Percentiles rank a stretch among this genome's conserved stretches.
phyloP scores from a whole-genome alignment of 92 coral and sea anemone species.

The Virgularia gustaviana region DNA sequence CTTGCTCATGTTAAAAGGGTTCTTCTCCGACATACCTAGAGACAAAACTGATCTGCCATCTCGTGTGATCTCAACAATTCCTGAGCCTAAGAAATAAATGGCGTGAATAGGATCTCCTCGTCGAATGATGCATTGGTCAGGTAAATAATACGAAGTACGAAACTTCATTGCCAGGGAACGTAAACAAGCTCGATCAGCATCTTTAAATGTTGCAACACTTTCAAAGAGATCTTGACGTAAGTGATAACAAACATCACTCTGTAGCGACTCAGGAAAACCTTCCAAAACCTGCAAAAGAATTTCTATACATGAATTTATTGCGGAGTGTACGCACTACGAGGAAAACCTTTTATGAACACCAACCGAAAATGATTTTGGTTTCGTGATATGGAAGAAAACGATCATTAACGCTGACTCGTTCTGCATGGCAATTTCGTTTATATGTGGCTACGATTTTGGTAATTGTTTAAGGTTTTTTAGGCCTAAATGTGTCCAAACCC shows the following conservation, averaged over 20 bases:
- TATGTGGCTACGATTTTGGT: no score
- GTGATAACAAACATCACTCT: constrained; percentile 86
- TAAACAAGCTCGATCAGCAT: constrained; percentile 78
- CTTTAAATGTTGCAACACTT: constrained; percentile 71
- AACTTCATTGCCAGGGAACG: constrained; percentile 87
- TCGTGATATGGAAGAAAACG: no score
- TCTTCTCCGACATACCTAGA: constrained; percentile 81
- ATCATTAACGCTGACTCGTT: no score
- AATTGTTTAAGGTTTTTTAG: no score
- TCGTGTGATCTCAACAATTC: constrained; percentile 75
- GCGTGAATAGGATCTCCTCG: constrained; percentile 91
- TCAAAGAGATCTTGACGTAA: constrained; percentile 72
- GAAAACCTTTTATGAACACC: no score
- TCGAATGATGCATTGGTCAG: constrained; percentile 84
- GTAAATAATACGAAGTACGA: constrained; percentile 72
- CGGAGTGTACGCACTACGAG: no score
- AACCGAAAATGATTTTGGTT: no score
- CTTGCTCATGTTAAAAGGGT: no score
- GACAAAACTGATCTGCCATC: constrained; percentile 62
- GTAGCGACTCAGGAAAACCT: constrained; percentile 85
- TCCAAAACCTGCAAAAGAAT: constrained; percentile 71
- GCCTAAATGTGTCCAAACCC: no score
- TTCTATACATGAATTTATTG: no score
- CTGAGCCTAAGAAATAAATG: constrained; percentile 80
- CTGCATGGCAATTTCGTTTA: no score